Conservation (phyloP, 2,113 vertebrate species). For the Apodemus sylvaticus region DNA sequence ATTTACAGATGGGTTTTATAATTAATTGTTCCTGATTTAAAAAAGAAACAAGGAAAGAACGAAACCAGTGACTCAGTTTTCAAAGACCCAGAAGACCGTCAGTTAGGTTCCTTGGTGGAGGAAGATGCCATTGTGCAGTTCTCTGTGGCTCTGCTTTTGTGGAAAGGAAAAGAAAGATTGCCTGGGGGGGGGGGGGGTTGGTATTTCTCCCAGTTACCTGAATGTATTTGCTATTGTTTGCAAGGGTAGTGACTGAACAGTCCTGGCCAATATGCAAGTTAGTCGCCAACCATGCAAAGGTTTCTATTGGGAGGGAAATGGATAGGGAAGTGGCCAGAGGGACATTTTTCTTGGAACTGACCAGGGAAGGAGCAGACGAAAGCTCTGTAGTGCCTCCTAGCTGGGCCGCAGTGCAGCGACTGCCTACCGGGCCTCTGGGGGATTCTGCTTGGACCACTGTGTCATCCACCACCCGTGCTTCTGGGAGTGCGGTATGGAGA, state of each 20-base stretch:
- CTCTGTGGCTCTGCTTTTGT: constrained; percentile 47
- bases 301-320: not conserved
- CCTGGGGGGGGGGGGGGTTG: not conserved
- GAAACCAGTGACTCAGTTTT: constrained; percentile 43
- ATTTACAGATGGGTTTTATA: constrained; percentile 51
- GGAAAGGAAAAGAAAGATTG: constrained; percentile 22
- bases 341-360: not conserved
- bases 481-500: not conserved
- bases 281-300: not conserved
- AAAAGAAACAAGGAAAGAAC: not conserved
- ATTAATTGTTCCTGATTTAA: constrained; percentile 55
- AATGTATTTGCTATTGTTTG: not conserved
- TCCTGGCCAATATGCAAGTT: not conserved
- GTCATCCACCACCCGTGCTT: not conserved
- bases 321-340: not conserved
- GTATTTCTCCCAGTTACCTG: constrained; percentile 23
- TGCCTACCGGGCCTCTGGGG: fast-evolving
- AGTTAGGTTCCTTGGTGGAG: constrained; percentile 38
- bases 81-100: constrained; percentile 46
- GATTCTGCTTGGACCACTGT: not conserved
- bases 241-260: not conserved
- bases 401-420: not conserved
- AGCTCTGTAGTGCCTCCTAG: not conserved
- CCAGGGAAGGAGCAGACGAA: not conserved
- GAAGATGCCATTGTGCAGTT: constrained; percentile 36